These are phyloP conservation scores for Nibea coibor DNA, from an alignment of 2,113 vertebrate species.

Conservation along the genomic window DNA sequence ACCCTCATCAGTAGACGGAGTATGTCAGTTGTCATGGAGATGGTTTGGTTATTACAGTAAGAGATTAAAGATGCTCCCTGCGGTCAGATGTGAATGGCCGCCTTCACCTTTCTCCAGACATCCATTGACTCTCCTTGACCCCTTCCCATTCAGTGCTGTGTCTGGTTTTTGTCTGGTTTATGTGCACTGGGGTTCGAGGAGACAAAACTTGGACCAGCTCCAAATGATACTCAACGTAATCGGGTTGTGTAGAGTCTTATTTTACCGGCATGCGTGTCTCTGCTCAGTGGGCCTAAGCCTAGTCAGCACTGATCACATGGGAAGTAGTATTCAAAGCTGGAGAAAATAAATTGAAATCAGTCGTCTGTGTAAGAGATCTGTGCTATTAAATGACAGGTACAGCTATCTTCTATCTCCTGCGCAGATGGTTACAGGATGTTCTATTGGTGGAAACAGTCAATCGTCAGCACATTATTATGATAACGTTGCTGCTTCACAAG, in stretches of 20 bases:
- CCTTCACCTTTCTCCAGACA: background rate
- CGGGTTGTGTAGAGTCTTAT: background rate
- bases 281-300: background rate
- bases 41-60: background rate
- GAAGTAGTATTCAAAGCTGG: background rate
- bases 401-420: background rate
- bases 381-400: background rate
- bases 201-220: background rate
- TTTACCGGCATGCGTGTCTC: background rate
- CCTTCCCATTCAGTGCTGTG: background rate
- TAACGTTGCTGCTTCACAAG: background rate
- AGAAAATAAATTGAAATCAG: background rate
- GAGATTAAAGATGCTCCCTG: background rate
- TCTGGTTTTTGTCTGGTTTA: background rate
- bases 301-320: background rate
- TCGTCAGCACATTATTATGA: background rate
- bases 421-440: background rate
- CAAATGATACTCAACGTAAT: background rate
- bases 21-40: background rate
- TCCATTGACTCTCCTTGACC: background rate
- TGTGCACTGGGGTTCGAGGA: background rate
- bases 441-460: background rate
- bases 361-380: background rate
- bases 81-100: background rate
- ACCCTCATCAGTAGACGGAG: background rate